phyloP scores from a whole-genome alignment of 2,888 invertebrate species.

The Pristionchus japonicus region DNA sequence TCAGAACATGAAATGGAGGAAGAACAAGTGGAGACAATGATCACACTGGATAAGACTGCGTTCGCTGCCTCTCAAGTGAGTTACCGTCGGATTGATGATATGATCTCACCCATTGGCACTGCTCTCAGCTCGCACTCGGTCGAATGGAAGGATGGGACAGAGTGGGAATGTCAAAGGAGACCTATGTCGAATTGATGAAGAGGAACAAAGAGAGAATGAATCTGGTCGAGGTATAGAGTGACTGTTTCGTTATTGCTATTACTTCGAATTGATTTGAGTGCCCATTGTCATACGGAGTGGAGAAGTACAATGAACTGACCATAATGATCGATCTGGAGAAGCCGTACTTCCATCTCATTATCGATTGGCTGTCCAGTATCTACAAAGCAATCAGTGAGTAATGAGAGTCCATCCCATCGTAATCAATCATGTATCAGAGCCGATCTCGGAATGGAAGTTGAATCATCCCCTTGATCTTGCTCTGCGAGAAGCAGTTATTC shows the following conservation, averaged over 20 bases:
- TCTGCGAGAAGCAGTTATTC: background rate
- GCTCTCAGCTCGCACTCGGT: background rate
- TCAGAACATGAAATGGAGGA: background rate
- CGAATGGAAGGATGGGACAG: background rate
- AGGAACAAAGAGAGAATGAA: background rate
- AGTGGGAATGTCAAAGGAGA: background rate
- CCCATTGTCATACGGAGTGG: background rate
- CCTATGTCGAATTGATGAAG: background rate
- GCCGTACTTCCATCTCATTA: background rate
- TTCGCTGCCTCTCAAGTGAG: background rate
- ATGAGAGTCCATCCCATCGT: background rate
- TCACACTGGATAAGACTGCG: background rate
- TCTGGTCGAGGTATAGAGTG: background rate
- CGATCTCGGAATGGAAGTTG: background rate
- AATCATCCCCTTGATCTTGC: background rate
- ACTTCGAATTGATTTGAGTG: background rate
- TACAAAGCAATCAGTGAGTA: background rate
- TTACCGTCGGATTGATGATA: background rate
- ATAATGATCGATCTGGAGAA: background rate
- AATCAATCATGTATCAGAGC: background rate
- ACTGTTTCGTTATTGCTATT: background rate
- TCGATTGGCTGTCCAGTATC: slow-evolving; percentile 15
- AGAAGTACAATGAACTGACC: background rate
- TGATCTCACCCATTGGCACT: background rate
- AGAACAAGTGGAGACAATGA: background rate